Base-by-base conservation (phyloP, 2,888 invertebrate species). In the Acanthopleura granulata region DNA sequence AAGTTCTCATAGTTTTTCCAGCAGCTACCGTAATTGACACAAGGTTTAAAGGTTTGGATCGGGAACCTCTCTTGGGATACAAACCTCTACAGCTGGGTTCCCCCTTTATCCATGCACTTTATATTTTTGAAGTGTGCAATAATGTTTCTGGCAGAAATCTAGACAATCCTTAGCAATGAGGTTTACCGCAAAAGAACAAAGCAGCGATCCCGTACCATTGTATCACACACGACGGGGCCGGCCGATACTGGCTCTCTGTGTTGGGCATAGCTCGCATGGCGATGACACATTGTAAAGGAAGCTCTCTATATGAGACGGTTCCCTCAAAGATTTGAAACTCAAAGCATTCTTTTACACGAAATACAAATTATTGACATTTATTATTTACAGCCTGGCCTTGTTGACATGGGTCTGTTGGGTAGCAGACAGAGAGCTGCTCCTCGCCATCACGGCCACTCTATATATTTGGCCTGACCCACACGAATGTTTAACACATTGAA, bases 311-410 rank as follows among this genome's bases (percentile, higher is more conserved):
- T 12, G 29, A 66, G n/a, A 66, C 25, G 66, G 18, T 40, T 40
- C 40, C 6, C 29, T 27, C 25, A 27, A 16, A 27, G 66, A 27
- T 25, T 66, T 66, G 1, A 27, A 66, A 66, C 25, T 27, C 22
- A 66, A 66, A 66, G 66, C 66, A 66, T 66, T 66, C 66, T 66
- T 66, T 22, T 66, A 15, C 66, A 66, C 29, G 22, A 27, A 66
- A 66, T 66, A 66, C 66, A 66, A 66, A 66, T 27, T 66, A 27
- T 27, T 66, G 22, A 27, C 22, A 22, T 66, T 66, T 22, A 66
- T 66, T 66, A 66, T 66, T 66, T 22, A 66, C 66, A 66, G 66
- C 16, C 27, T 16, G 66, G 22, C 22, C 22, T 22, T 66, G 14
- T 66, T 66, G 57, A 57, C 57, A n/a, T 57, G 18, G 57, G 18